phyloP scores from a whole-genome alignment of 2,113 vertebrate genomes.

The Andinoacara biseriatus region DNA sequence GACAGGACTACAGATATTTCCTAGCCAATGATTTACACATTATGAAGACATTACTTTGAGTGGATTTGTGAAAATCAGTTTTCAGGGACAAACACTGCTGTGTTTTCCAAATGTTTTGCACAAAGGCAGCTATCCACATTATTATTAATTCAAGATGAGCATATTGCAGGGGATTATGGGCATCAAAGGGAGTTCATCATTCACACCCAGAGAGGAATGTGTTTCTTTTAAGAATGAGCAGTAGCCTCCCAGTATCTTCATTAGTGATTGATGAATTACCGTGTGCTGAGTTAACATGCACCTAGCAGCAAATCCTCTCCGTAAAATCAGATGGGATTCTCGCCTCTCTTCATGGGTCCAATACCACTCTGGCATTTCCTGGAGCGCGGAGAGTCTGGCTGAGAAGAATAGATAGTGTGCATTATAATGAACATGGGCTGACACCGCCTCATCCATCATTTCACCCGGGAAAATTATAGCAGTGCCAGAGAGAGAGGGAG shows the following conservation, averaged over 20 bases:
- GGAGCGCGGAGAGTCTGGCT: slow-evolving; percentile 76
- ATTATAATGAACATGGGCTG: slow-evolving; percentile 85
- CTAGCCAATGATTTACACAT: background rate
- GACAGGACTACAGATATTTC: background rate
- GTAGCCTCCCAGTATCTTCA: slow-evolving; percentile 65
- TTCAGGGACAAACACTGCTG: background rate
- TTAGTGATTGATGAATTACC: slow-evolving; percentile 77
- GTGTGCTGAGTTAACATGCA: slow-evolving; percentile 65
- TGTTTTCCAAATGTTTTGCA: slow-evolving; percentile 37
- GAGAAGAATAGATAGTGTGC: slow-evolving; percentile 84
- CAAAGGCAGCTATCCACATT: slow-evolving; percentile 44
- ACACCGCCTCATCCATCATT: slow-evolving; percentile 84
- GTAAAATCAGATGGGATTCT: slow-evolving; percentile 73
- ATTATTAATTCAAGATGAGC: slow-evolving; percentile 57
- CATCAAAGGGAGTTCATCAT: slow-evolving; percentile 51
- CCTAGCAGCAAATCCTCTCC: slow-evolving; percentile 69
- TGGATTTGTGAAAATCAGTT: background rate
- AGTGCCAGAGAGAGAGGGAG: slow-evolving; percentile 58
- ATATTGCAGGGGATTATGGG: slow-evolving; percentile 47
- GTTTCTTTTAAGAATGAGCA: slow-evolving; percentile 42
- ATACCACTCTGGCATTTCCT: slow-evolving; percentile 80
- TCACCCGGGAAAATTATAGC: slow-evolving; percentile 81
- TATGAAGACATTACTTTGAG: background rate
- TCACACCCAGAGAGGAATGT: slow-evolving; percentile 42
- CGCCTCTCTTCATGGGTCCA: slow-evolving; percentile 58